Base-by-base conservation (phyloP, 2,113 vertebrate species). In the Gavialis gangeticus region DNA sequence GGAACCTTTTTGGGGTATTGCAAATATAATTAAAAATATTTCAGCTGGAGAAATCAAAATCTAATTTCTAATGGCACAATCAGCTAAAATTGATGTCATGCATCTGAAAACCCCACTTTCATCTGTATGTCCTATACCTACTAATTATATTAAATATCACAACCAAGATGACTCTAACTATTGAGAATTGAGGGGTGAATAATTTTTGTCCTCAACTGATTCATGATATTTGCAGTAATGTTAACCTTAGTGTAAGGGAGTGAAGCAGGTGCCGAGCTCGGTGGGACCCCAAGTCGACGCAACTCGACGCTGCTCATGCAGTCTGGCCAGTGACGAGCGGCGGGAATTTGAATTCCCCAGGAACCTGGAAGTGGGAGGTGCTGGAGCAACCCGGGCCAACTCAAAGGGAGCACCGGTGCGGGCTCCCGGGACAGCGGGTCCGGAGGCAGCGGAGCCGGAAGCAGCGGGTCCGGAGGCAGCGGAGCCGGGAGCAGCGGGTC, bases 11-110 rank as follows among this genome's bases (percentile, higher is more conserved):
- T 75, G 37, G 25, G 14, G 64, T 30, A n/a, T n/a, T 30, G 10
- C 19, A 85, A 75, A 55, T 1, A 1, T 27, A 64, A 21, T 1
- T 0, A 55, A 16, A 2, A 19, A 1, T 1, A 79, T 63, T 86
- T 94, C 73, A 1, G 3, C 2, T 63, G 14, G 80, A 10, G 8
- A 1, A 56, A 4, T 28, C 4, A 14, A 79, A 16, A 24, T 90
- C 25, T 79, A 0, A 0, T 6, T 24, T 59, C 18, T 87, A 27
- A 34, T 12, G 10, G n/a, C 62, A 79, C n/a, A 89, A 82, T 3
- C 1, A 16, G 37, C 82, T 89, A n/a, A 12, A 64, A 85, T 64
- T 9, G 1, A 67, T 13, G n/a, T 13, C 15, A 18, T 30, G 14
- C 5, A n/a, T 28, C 17, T 79, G 55, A 82, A 81, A 90, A 30